A percentile compares a stretch with the other conserved stretches of the same genome.
Evolutionary conservation across 1,140 invertebrate genomes (phyloP).

Genomic region (Andrena cerasifolii): DNA sequence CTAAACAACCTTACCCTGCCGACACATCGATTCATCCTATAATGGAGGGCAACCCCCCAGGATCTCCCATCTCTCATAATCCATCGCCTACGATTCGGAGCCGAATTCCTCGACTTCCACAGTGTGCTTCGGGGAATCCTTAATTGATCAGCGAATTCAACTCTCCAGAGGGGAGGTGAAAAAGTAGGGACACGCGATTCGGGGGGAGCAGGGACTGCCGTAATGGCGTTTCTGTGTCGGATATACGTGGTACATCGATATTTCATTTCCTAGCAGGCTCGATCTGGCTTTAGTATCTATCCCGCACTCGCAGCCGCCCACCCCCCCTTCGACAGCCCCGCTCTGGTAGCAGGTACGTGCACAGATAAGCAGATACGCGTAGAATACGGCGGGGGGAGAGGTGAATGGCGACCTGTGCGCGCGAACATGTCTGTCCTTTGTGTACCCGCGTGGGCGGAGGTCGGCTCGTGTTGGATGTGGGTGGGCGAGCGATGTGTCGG

Average conservation of each 20-base stretch:
- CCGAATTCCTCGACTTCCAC: slow-evolving; percentile 2
- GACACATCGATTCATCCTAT: too few species aligned
- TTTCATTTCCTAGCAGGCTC: slow-evolving; percentile 60
- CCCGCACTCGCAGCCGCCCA: not conserved
- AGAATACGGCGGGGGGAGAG: not conserved
- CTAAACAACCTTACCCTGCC: too few species aligned
- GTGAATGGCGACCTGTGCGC: not conserved
- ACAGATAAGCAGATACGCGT: slow-evolving; percentile 30
- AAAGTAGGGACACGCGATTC: not conserved
- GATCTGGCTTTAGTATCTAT: slow-evolving; percentile 29
- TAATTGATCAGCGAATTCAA: slow-evolving; percentile 1
- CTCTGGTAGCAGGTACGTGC: slow-evolving; percentile 51
- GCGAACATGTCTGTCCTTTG: not conserved
- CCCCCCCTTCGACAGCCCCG: slow-evolving; percentile 26
- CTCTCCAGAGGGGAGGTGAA: not conserved
- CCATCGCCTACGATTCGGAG: too few species aligned
- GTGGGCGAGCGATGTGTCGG: slow-evolving; percentile 6
- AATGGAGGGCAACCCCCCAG: too few species aligned
- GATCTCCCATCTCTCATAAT: too few species aligned
- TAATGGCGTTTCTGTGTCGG: slow-evolving; percentile 74
- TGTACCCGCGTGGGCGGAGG: slow-evolving; percentile 11
- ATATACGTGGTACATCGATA: slow-evolving; percentile 69
- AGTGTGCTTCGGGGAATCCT: not conserved
- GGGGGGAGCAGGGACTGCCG: slow-evolving; percentile 28
- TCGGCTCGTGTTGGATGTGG: not conserved